Evolutionary conservation across 2,113 vertebrate genomes (phyloP).

Genomic region (Ctenomys sociabilis): DNA sequence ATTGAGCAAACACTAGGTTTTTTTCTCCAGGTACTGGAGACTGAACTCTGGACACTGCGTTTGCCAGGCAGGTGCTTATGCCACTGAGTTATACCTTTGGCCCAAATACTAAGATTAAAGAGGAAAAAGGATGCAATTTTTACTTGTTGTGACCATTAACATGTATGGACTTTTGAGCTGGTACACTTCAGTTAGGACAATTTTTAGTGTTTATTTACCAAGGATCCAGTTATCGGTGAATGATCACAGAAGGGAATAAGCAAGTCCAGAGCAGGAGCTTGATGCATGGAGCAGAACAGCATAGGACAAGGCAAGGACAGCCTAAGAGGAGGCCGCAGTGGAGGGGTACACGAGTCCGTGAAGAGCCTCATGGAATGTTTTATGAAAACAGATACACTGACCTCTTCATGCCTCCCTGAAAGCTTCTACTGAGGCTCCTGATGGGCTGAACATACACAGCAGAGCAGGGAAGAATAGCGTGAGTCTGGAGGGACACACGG

Average conservation of each 20-base stretch:
- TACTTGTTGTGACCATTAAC: background rate
- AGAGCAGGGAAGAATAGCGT: background rate
- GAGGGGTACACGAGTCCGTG: background rate
- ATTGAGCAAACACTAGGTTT: background rate
- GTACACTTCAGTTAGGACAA: background rate
- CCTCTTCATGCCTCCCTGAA: background rate
- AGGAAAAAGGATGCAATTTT: background rate
- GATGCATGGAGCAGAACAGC: background rate
- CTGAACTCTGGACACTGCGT: too few relatives aligned
- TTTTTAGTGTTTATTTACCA: background rate
- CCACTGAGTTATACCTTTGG: too few relatives aligned
- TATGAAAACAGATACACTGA: background rate
- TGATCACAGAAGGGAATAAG: background rate
- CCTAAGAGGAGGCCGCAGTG: background rate
- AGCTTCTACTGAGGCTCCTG: background rate
- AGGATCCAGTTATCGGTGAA: background rate
- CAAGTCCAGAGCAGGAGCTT: background rate
- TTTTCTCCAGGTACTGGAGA: too few relatives aligned
- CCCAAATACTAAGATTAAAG: background rate
- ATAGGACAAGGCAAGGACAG: too few relatives aligned
- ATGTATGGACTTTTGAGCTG: background rate
- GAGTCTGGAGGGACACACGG: background rate
- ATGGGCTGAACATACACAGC: background rate
- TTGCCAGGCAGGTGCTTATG: too few relatives aligned
- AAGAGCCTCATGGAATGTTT: background rate